A percentile compares a stretch with the other conserved stretches of the same genome.
phyloP scores from a whole-genome alignment of 2,888 invertebrate species.

The Drosophila maculinotata region DNA sequence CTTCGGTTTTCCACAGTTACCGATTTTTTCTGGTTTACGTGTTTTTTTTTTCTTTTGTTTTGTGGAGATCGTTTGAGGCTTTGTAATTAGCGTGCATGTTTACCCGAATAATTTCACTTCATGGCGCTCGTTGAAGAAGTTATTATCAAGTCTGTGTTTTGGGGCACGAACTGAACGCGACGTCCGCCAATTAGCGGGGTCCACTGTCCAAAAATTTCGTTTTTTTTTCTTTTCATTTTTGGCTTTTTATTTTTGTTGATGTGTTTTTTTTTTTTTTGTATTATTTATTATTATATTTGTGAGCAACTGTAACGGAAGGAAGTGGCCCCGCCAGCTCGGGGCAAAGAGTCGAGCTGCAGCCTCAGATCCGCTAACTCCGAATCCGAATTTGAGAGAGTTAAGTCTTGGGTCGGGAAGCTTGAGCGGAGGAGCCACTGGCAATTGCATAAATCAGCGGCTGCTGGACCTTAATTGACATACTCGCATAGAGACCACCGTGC shows the following conservation, averaged over 20 bases:
- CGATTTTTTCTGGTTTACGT: constrained; percentile 1
- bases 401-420: constrained; percentile 2
- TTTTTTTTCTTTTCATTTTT: not conserved
- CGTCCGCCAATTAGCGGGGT: constrained; percentile 77
- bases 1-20: not conserved
- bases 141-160: constrained; percentile 65
- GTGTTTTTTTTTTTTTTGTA: constrained; percentile 14
- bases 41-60: constrained; percentile 19
- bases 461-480: constrained; percentile 73
- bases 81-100: constrained; percentile 80
- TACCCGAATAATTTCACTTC: constrained; percentile 81
- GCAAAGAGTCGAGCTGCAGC: constrained; percentile 4
- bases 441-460: constrained; percentile 76
- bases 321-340: constrained; percentile 50
- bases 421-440: constrained; percentile 49
- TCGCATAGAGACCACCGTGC: constrained; percentile 72
- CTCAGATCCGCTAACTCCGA: constrained; percentile 8
- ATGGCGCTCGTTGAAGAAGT: constrained; percentile 80
- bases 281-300: constrained; percentile 13
- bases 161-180: constrained; percentile 68
- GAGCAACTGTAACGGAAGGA: constrained; percentile 75
- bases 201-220: constrained; percentile 60
- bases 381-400: constrained; percentile 27
- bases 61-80: constrained; percentile 69
- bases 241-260: not conserved